Base-by-base conservation (phyloP, 1,140 invertebrate species). In the Drosophila ironensis region DNA sequence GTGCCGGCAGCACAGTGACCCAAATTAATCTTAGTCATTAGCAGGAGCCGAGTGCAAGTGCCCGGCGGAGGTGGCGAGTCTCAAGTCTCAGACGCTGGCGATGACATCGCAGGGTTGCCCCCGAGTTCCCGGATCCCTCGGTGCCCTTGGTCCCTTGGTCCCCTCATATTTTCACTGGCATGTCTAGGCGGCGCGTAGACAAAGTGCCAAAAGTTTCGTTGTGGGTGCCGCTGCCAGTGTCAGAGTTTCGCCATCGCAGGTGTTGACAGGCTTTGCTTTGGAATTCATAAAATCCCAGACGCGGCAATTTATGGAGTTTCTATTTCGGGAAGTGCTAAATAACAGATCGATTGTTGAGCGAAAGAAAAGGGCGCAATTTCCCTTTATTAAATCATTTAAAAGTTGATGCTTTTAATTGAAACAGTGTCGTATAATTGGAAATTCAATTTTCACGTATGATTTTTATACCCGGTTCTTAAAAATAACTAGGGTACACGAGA, bases 21-120 rank as follows among this genome's bases (percentile, higher is more conserved):
- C 80, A 86, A 86, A 86, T 86, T 86, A 86, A 86, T 86, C 81
- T 86, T 80, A 56, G 71, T 86, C 81, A 75, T 87, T 86, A 64
- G 81, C 80, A 64, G 56, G 12, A 54, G 69, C 69, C 64, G 48
- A 69, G 52, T 59, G 67, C 67, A 77, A 77, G 78, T 84, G 73
- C 76, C 38, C 42, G 51, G 40, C 52, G 71, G n/a, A 33, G 30
- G 64, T 53, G 56, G 46, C 35, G 50, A 73, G 68, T 54, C 67
- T 63, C 38, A 24, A 35, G 42, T 50, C 64, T 59, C 67, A 76
- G 73, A 48, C 54, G 33, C 33, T 41, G 42, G 37, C 52, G 52
- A 69, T 54, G 64, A 77, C 57, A 70, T 27, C 52, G 48, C 12
- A 42, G 52, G 2, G 9, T 28, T 24, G 30, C 28, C 16, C 5